Evolutionary conservation across 2,797 vertebrate genomes (phyloP).

Genomic region (Melopsittacus undulatus): DNA sequence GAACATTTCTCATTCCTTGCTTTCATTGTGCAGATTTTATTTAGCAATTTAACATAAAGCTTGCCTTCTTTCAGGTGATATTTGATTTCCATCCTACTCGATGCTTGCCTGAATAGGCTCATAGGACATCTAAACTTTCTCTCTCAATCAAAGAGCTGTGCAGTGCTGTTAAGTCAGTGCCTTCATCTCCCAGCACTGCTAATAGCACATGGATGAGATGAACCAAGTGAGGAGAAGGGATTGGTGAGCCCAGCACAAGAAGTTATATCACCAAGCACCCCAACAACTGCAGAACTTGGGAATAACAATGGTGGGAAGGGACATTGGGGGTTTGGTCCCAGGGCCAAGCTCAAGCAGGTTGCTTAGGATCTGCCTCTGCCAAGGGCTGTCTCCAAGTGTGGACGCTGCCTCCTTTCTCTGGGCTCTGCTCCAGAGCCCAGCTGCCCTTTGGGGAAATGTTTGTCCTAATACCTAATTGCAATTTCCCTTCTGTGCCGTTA

Average conservation of each 20-base stretch:
- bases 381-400: not conserved
- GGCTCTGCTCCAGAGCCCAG: not conserved
- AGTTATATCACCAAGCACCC: not conserved
- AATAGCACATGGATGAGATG: rapidly evolving
- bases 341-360: not conserved
- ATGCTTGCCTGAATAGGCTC: not conserved
- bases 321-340: not conserved
- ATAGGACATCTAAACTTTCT: rapidly evolving
- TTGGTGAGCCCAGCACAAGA: not conserved
- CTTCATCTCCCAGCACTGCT: not conserved
- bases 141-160: not conserved
- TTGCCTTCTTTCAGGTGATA: not conserved
- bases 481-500: not conserved
- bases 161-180: not conserved
- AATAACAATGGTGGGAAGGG: not conserved
- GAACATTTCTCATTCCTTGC: not conserved
- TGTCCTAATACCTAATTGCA: not conserved
- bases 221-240: not conserved
- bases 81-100: rapidly evolving
- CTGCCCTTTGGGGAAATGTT: not conserved
- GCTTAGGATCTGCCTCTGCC: not conserved
- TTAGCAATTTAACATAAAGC: not conserved
- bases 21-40: not conserved
- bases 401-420: not conserved
- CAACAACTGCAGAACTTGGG: not conserved